Conservation (phyloP, 1,140 invertebrate genomes). For the Coptotermes formosanus region DNA sequence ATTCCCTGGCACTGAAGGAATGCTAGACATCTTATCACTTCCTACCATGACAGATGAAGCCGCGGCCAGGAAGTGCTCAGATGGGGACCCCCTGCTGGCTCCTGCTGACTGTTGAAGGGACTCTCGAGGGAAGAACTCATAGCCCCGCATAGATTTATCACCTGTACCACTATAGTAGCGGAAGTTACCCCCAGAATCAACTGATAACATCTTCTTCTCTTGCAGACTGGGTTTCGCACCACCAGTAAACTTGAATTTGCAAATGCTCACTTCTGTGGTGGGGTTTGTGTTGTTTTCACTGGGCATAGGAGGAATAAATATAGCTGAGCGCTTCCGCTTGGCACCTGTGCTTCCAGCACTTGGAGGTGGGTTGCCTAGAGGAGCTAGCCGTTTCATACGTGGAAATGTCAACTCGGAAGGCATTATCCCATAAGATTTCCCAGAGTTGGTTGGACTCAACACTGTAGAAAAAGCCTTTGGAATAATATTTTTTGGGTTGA, state of each 20-base stretch:
- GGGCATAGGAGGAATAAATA: conserved; percentile 77
- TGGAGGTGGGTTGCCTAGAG: conserved; percentile 17
- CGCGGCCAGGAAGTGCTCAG: conserved; percentile 23
- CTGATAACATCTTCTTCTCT: conserved; percentile 87
- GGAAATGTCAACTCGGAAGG: conserved; percentile 26
- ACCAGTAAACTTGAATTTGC: conserved; percentile 90
- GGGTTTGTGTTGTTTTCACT: conserved; percentile 67
- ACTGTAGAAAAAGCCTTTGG: conserved; percentile 31
- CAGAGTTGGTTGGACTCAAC: background rate
- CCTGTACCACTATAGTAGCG: conserved; percentile 75
- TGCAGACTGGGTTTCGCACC: conserved; percentile 82
- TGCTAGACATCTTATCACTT: background rate
- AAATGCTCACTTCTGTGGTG: conserved; percentile 83
- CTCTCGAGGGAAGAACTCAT: conserved; percentile 73
- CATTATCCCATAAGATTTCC: background rate
- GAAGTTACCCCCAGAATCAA: conserved; percentile 82
- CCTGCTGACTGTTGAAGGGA: conserved; percentile 56
- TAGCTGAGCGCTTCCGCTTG: conserved; percentile 74
- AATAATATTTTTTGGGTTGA: conserved; percentile 41
- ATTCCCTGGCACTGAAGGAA: background rate
- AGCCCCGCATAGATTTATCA: conserved; percentile 71
- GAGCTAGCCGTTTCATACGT: conserved; percentile 25
- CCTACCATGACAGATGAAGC: background rate
- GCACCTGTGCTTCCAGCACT: conserved; percentile 44
- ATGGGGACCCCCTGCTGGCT: conserved; percentile 19